Percentiles rank a stretch among this genome's conserved stretches.
These are phyloP conservation scores for Lymantria monacha DNA, from an alignment of 2,888 invertebrate species.

Conservation along the genomic window DNA sequence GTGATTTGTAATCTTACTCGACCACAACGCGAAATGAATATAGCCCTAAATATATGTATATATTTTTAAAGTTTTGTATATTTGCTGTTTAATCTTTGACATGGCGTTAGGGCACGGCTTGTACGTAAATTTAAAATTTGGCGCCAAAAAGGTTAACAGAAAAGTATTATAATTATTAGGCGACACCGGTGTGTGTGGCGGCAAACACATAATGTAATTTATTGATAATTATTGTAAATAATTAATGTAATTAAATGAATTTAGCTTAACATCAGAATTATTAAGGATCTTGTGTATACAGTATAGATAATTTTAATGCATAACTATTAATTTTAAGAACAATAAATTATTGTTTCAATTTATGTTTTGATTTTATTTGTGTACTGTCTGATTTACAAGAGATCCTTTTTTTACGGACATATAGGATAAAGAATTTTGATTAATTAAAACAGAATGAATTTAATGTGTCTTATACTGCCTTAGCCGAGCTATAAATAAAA, in stretches of 20 bases:
- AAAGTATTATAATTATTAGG: constrained; percentile 30
- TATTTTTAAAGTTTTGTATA: background rate
- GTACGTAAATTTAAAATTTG: background rate
- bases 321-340: constrained; percentile 68
- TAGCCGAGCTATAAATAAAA: too few species aligned
- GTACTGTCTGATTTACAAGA: too few species aligned
- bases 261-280: constrained; percentile 44
- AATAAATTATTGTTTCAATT: constrained; percentile 80
- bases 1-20: background rate
- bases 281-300: constrained; percentile 70
- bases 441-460: too few species aligned
- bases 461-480: too few species aligned
- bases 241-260: constrained; percentile 54
- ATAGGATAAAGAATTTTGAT: too few species aligned
- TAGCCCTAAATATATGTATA: background rate
- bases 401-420: too few species aligned
- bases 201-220: constrained; percentile 38
- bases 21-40: background rate
- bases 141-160: constrained; percentile 50
- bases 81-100: background rate
- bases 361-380: constrained; percentile 36
- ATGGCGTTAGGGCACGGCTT: background rate
- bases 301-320: constrained; percentile 64
- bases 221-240: constrained; percentile 64
- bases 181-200: constrained; percentile 28